Base-by-base conservation (phyloP, 2,113 vertebrate species). In the Chascanopsetta lugubris region DNA sequence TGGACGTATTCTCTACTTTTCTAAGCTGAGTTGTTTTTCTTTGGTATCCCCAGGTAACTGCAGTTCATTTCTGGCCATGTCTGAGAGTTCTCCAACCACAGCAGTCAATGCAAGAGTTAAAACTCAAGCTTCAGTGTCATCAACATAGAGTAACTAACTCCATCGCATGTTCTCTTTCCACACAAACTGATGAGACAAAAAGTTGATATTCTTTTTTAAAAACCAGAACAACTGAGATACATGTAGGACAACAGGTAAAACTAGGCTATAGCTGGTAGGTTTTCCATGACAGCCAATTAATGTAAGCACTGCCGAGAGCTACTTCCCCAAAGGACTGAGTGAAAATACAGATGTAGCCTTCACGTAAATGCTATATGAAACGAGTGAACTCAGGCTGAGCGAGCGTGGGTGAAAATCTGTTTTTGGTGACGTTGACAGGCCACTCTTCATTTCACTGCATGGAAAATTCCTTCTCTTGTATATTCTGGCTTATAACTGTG, bases 391-490 rank as follows among this genome's bases (percentile, higher is more conserved):
- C 21, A 21, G 53, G 54, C 55, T 58, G 32, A 34, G 8, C 10
- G n/a, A 67, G 49, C 46, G 56, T 6, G 45, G 47, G 55, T 60
- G 20, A 32, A 71, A 38, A 43, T 13, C 22, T 8, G 36, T 56
- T 47, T 65, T 70, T 68, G 54, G 45, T 79, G 26, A 75, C 8
- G 26, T 25, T 5, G 34, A 50, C 38, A 15, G 34, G 68, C 46
- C 47, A 69, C 45, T 65, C 65, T 76, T 51, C 56, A 69, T 21
- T 48, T 79, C 45, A 54, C 34, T 70, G 34, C 12, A 38, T 70
- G 61, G 77, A 82, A 86, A 63, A 80, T 29, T 56, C 56, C 21
- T 25, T n/a, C 2, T 46, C n/a, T 59, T 74, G 68, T 61, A 54
- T 65, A 29, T 79, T 69, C 57, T 40, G 54, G 57, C 40, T 77